A percentile compares a stretch with the other conserved stretches of the same genome.
Conservation (phyloP, 2,888 invertebrate genomes). For the Tetramorium bicarinatum region DNA sequence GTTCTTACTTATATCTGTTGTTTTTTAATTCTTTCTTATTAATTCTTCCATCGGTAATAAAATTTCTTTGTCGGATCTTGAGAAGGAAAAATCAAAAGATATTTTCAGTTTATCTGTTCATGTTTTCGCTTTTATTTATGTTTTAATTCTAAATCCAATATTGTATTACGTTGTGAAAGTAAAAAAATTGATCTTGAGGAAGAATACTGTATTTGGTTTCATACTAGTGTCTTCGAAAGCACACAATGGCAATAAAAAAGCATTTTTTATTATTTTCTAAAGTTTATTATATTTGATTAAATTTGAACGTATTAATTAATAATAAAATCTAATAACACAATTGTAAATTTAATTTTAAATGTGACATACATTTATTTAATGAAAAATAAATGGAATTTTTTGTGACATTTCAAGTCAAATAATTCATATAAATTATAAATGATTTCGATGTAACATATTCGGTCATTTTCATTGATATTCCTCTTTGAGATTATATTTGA, state of each 20-base stretch:
- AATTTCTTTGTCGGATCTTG: constrained; percentile 15
- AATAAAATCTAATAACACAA: not conserved
- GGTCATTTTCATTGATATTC: not conserved
- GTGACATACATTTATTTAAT: not conserved
- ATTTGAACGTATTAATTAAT: not conserved
- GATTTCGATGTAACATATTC: not conserved
- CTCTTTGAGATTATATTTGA: not conserved
- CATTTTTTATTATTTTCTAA: not conserved
- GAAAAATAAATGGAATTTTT: not conserved
- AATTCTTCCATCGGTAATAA: not conserved
- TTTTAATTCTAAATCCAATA: constrained; percentile 18
- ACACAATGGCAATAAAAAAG: not conserved
- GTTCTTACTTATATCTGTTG: not conserved
- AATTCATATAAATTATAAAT: not conserved
- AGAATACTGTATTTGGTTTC: not conserved
- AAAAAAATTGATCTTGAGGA: not conserved
- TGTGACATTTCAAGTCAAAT: not conserved
- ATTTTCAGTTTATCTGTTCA: not conserved
- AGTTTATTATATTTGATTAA: not conserved
- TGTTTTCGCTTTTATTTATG: not conserved
- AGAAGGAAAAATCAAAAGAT: constrained; percentile 9
- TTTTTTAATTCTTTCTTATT: constrained; percentile 1
- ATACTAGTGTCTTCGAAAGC: not conserved
- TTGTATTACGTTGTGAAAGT: not conserved
- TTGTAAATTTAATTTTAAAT: not conserved